phyloP scores from a whole-genome alignment of 1,140 invertebrate genomes.

The Hylaeus volcanicus region DNA sequence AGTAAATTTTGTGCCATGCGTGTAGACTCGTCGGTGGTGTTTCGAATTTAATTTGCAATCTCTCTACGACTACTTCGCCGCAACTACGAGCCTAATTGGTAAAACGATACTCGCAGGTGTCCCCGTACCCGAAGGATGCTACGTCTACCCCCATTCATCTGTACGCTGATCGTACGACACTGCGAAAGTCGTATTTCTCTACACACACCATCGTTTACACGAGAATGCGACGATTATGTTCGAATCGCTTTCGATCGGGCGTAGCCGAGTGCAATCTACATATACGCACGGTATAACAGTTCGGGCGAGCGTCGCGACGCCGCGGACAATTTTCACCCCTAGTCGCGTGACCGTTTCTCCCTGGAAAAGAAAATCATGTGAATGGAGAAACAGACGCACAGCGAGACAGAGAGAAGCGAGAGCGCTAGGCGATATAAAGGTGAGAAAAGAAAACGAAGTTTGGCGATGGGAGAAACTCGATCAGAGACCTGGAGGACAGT shows the following conservation, averaged over 20 bases:
- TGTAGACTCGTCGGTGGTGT: background rate
- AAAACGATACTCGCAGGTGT: background rate
- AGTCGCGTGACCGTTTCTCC: background rate
- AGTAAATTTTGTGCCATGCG: background rate
- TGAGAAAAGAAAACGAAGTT: background rate
- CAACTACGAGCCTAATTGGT: background rate
- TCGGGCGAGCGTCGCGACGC: background rate
- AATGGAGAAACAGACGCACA: background rate
- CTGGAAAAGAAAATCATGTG: background rate
- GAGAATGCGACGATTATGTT: no score
- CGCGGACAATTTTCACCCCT: background rate
- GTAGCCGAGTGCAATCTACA: conserved; percentile 17
- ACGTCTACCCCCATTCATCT: background rate
- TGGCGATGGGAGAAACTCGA: background rate
- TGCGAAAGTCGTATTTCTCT: background rate
- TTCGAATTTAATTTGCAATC: background rate
- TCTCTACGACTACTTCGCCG: background rate
- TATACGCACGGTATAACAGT: background rate
- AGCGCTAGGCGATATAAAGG: background rate
- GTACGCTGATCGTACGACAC: background rate
- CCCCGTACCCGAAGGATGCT: background rate
- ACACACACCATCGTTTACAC: background rate
- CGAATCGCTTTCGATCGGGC: background rate
- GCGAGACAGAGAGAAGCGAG: background rate
- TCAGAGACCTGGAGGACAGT: background rate